Percentiles rank a stretch among this genome's conserved stretches.
Evolutionary conservation across 2,797 vertebrate species (phyloP).

Genomic region (Loriculus beryllinus): DNA sequence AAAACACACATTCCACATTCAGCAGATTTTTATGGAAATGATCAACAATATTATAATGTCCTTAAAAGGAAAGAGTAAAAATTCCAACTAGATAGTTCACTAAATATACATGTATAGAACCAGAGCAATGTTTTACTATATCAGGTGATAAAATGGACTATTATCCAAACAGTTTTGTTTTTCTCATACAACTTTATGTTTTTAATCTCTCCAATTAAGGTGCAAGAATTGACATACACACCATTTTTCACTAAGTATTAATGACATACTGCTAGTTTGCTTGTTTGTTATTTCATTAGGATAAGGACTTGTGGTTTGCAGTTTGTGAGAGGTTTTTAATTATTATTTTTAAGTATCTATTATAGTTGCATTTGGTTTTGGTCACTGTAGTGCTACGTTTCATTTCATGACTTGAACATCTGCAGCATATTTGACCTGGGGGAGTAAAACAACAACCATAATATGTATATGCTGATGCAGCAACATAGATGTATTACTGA

Average conservation of each 20-base stretch:
- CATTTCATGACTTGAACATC: not conserved
- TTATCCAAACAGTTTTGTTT: not conserved
- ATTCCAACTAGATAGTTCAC: not conserved
- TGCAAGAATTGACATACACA: not conserved
- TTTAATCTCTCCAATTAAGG: not conserved
- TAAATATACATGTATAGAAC: not conserved
- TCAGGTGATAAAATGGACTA: not conserved
- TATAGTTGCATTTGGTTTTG: not conserved
- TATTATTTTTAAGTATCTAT: not conserved
- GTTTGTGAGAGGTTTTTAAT: rapidly evolving
- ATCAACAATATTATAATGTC: not conserved
- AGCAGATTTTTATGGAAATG: not conserved
- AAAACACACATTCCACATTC: not conserved
- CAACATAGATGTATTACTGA: not conserved
- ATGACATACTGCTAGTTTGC: not conserved
- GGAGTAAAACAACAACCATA: not conserved
- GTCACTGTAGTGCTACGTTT: not conserved
- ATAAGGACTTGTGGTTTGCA: not conserved
- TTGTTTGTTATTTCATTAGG: not conserved
- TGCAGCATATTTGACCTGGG: not conserved
- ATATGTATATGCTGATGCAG: not conserved
- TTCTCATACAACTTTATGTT: not conserved
- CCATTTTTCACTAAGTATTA: not conserved
- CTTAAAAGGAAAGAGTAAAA: not conserved
- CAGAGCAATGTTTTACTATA: not conserved